Base-by-base conservation (phyloP, 23 tunicate genomes). In the Halocynthia roretzi region DNA sequence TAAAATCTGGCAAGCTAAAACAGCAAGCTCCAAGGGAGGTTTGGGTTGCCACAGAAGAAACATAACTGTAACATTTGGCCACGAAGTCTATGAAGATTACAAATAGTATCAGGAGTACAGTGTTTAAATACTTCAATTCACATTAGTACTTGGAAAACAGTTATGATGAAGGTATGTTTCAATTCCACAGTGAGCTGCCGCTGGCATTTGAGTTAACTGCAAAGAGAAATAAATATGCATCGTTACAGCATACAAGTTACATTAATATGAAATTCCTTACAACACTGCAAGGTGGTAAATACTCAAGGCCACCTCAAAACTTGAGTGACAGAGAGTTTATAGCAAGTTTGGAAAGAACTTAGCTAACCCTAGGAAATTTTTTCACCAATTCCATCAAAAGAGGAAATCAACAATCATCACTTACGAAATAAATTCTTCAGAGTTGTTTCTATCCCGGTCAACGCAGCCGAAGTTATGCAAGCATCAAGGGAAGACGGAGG, bases 361-460 rank as follows among this genome's bases (percentile, higher is more conserved):
- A 68, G 72, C 44, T 17, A 15, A 18, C 17, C 2, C 64, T 15
- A 31, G n/a, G n/a, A 64, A 77, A 77, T 56, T 63, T 75, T 77
- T 77, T 62, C 71, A 77, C 51, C 71, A 77, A 50, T 61, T 18
- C 21, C 72, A 68, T 20, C 17, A 12, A 11, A 68, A 2, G 14
- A 22, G 20, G 5, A n/a, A 68, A 68, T 15, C 1, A 12, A 19
- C 22, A 58, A 81, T 9, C 19, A 23, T 7, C 14, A 89, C 96
- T 89, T 76, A 89, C 96, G 71, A 80, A 89, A 84, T 48, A 84
- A 72, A 56, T 89, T 83, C 79, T 80, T 83, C 63, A 89, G 88
- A 18, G 87, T 83, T 19, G 96, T 79, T 61, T 89, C 96, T 51
- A 89, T 80, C 51, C 83, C 89, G 64, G 76, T 71, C 70, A 89